Base-by-base conservation (phyloP, 2,797 vertebrate species). In the Sternarchorhynchus goeldii region DNA sequence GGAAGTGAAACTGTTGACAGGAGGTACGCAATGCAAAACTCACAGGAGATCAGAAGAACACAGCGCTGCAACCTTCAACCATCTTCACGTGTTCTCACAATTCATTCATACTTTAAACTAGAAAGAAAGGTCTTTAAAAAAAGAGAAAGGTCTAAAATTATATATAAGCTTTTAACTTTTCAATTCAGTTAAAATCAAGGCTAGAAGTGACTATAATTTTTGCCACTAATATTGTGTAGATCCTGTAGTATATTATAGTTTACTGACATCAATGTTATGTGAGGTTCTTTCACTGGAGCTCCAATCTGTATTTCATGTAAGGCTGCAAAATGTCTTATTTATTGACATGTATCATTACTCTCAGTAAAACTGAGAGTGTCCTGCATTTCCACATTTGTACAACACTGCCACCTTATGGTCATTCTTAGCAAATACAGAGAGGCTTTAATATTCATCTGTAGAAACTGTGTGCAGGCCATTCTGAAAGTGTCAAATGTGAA, bases 331-430 rank as follows among this genome's bases (percentile, higher is more conserved):
- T 31, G 36, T 50, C 45, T 14, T 29, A 7, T 56, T 56, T 55
- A 34, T 55, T 66, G 20, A 66, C 18, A 62, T 12, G 7, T n/a
- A 41, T 20, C 53, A 6, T 69, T 8, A 64, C 17, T 32, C 12
- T 41, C 18, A 55, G 17, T 56, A 8, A 32, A 8, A n/a, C 25
- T 17, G 16, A 62, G 53, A 14, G 4, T 39, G 4, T 34, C 2
- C n/a, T 18, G 6, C 5, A 29, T 21, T 57, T 53, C 3, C 64
- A 58, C 36, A 32, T 65, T 39, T 69, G 77, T 62, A 18, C 55
- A 70, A 82, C 25, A 82, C n/a, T 78, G 81, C 81, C 83, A 77
- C 60, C 81, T 2, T 73, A 74, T 82, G 81, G 63, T 73, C 63
- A 50, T 45, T 73, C 8, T 5, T n/a, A 14, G 55, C 6, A 75